A percentile compares a stretch with the other conserved stretches of the same genome.
phyloP scores from a whole-genome alignment of 2,113 vertebrate genomes.

The Callipepla californica region DNA sequence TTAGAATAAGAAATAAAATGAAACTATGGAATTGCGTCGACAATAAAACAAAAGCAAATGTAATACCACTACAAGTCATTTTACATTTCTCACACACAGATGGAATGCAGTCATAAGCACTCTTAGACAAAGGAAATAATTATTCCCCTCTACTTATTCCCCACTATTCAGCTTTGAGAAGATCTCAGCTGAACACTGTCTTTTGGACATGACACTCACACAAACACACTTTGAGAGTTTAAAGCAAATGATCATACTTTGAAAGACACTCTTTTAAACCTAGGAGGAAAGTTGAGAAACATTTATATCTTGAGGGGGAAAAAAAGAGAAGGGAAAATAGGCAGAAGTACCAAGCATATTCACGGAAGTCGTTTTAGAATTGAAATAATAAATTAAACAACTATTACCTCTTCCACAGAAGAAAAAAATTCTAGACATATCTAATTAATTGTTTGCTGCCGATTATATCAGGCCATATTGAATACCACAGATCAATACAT shows the following conservation, averaged over 20 bases:
- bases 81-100: neutral
- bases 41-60: neutral
- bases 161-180: neutral
- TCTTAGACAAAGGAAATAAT: neutral
- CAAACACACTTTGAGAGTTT: neutral
- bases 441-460: neutral
- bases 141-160: neutral
- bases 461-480: neutral
- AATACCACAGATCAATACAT: rapidly evolving
- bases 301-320: neutral
- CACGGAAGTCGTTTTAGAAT: neutral
- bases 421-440: neutral
- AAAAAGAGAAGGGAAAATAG: neutral
- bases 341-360: neutral
- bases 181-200: neutral
- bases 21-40: neutral
- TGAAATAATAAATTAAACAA: neutral
- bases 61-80: neutral
- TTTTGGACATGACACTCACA: neutral
- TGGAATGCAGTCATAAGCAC: neutral
- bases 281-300: neutral
- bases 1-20: neutral
- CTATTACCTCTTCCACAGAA: neutral
- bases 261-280: neutral
- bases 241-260: neutral